These are phyloP conservation scores for Tricholaema leucomelas DNA, from an alignment of 2,113 vertebrate genomes.

Conservation along the genomic window DNA sequence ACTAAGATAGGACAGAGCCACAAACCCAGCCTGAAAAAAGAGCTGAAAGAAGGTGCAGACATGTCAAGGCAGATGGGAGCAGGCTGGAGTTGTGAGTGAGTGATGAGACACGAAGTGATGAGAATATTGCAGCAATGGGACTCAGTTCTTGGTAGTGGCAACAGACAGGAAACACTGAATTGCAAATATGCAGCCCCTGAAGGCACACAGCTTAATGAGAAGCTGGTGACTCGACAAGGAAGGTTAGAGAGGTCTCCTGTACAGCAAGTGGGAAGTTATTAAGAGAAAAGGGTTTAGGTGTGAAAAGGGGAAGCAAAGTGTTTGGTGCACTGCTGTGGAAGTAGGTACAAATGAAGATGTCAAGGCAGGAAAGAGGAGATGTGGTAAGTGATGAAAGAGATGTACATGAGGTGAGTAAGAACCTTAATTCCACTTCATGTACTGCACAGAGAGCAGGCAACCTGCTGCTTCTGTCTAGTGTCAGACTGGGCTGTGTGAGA, in stretches of 20 bases:
- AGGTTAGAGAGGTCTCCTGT: not conserved
- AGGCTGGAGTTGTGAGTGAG: not conserved
- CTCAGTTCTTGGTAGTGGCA: not conserved
- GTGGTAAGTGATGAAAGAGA: not conserved
- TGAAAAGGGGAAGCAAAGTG: not conserved
- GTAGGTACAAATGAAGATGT: not conserved
- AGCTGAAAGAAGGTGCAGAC: not conserved
- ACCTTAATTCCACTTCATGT: not conserved
- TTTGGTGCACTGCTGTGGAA: accelerated
- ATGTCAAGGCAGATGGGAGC: not conserved
- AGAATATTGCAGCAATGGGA: not conserved
- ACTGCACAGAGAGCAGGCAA: not conserved
- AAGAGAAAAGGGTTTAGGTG: not conserved
- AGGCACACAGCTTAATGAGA: not conserved
- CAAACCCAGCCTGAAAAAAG: not conserved
- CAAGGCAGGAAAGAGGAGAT: not conserved
- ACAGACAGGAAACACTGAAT: not conserved
- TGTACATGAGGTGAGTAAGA: not conserved
- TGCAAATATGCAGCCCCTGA: not conserved
- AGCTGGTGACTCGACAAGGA: not conserved
- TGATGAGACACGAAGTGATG: not conserved
- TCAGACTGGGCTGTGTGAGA: not conserved
- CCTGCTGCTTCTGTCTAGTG: not conserved
- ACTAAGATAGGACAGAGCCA: not conserved
- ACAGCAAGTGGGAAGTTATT: not conserved